A percentile compares a stretch with the other conserved stretches of the same genome.
phyloP scores from a whole-genome alignment of 2,113 vertebrate species.

The Neogale vison region DNA sequence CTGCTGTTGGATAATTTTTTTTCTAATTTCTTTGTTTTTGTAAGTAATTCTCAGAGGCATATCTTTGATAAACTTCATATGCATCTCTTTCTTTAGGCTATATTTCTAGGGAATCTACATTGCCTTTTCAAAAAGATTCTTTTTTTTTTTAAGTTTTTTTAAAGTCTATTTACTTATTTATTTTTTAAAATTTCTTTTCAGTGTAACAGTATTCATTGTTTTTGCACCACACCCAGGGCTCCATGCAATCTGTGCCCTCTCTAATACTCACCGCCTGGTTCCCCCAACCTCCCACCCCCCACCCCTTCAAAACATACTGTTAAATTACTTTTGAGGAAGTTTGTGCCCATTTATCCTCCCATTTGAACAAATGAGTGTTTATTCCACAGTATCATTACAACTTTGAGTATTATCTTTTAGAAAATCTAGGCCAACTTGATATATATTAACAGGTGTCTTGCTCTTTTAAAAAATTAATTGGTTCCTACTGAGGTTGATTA shows the following conservation, averaged over 20 bases:
- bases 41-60: not conserved
- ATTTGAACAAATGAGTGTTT: not conserved
- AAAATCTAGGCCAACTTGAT: not conserved
- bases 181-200: too few species aligned
- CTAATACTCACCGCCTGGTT: too few species aligned
- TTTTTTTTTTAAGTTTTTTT: too few species aligned
- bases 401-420: not conserved
- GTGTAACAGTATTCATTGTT: too few species aligned
- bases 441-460: not conserved
- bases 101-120: not conserved
- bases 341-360: not conserved
- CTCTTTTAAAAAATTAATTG: constrained; percentile 2
- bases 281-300: too few species aligned
- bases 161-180: too few species aligned
- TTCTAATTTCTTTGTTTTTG: constrained; percentile 20
- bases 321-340: constrained; percentile 24
- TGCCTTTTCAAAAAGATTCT: not conserved
- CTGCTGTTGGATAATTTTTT: constrained; percentile 32
- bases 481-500: not conserved
- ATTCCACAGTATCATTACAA: not conserved
- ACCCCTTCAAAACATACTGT: not conserved
- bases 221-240: too few species aligned
- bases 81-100: not conserved
- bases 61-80: not conserved
- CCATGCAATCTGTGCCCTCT: too few species aligned